Conservation (phyloP, 2,113 vertebrate species). For the Rana temporaria region DNA sequence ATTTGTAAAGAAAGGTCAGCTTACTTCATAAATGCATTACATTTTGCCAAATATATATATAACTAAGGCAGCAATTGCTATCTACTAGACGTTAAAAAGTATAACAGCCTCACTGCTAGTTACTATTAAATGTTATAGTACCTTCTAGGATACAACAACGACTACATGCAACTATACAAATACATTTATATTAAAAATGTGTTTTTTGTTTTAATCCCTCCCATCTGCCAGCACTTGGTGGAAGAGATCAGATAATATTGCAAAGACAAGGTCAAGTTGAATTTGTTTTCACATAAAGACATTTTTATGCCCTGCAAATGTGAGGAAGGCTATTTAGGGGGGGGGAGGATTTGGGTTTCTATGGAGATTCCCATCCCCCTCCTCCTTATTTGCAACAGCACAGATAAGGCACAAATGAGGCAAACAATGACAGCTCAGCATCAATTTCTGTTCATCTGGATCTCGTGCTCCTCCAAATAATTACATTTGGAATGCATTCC, state of each 20-base stretch:
- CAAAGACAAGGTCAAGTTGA: conserved; percentile 54
- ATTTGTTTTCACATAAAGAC: conserved; percentile 53
- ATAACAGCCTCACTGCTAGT: no score
- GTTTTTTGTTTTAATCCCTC: neutral
- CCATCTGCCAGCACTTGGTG: neutral
- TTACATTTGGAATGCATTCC: conserved; percentile 55
- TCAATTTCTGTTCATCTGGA: conserved; percentile 47
- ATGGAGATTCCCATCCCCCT: conserved; percentile 56
- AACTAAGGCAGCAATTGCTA: no score
- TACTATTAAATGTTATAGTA: neutral
- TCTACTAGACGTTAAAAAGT: no score
- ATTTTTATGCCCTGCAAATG: conserved; percentile 48
- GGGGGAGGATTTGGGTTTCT: conserved; percentile 57
- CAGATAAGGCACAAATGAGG: conserved; percentile 52
- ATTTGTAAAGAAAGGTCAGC: no score
- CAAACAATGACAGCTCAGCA: conserved; percentile 46
- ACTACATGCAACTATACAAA: neutral
- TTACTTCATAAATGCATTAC: no score
- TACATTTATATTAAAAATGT: neutral
- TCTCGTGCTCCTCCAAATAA: conserved; percentile 43
- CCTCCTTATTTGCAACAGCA: conserved; percentile 52
- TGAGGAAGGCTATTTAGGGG: conserved; percentile 40
- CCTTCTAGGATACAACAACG: neutral
- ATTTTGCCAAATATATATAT: no score
- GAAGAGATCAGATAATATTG: conserved; percentile 24